phyloP scores from a whole-genome alignment of 2,888 invertebrate genomes.

The Scaptomyza cyrtandrae region DNA sequence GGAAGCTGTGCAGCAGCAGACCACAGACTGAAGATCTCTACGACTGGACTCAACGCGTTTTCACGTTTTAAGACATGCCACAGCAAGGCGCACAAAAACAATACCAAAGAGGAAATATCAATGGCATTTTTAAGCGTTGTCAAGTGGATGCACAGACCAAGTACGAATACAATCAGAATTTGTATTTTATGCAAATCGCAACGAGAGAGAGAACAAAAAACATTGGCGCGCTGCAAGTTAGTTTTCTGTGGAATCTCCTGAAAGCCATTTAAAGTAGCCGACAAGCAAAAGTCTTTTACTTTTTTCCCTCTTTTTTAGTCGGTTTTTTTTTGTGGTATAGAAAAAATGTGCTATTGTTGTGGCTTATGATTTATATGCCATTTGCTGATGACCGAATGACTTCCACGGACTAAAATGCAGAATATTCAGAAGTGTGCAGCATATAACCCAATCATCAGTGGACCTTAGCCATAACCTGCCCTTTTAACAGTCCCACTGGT shows the following conservation, averaged over 20 bases:
- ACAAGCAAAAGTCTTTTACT: conserved; percentile 16
- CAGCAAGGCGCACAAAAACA: conserved; percentile 48
- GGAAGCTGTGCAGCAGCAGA: conserved; percentile 4
- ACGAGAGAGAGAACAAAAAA: not conserved
- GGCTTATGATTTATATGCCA: conserved; percentile 64
- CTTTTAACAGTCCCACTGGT: conserved; percentile 10
- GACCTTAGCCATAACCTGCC: not conserved
- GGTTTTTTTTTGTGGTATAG: conserved; percentile 20
- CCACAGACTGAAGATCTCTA: conserved; percentile 16
- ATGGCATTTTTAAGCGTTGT: conserved; percentile 75
- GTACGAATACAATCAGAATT: conserved; percentile 60
- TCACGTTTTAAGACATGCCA: conserved; percentile 39
- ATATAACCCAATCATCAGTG: conserved; percentile 8
- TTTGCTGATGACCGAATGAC: conserved; percentile 31
- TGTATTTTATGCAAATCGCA: conserved; percentile 72
- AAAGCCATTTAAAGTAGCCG: conserved; percentile 57
- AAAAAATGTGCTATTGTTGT: conserved; percentile 63
- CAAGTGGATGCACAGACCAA: conserved; percentile 55
- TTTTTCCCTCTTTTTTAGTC: not conserved
- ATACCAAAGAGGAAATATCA: conserved; percentile 71
- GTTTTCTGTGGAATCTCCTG: conserved; percentile 56
- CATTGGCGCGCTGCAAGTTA: conserved; percentile 31
- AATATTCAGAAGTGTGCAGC: conserved; percentile 9
- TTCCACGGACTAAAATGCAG: conserved; percentile 45
- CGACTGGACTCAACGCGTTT: conserved; percentile 36